Evolutionary conservation across 2,113 vertebrate genomes (phyloP).

Genomic region (Colaptes auratus): DNA sequence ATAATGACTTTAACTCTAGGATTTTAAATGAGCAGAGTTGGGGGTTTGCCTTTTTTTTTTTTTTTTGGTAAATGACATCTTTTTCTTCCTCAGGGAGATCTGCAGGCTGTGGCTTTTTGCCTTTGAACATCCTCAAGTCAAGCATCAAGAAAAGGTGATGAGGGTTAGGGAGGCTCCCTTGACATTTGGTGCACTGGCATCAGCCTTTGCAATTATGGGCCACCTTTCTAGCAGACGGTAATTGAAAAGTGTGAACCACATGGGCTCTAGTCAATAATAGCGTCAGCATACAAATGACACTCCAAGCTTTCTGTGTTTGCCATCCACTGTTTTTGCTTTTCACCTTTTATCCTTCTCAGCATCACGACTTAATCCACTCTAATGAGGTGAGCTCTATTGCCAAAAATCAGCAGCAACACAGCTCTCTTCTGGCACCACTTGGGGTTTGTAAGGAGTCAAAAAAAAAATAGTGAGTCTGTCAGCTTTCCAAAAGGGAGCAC

Average conservation of each 20-base stretch:
- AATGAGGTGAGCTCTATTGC: constrained; percentile 81
- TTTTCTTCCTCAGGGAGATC: constrained; percentile 67
- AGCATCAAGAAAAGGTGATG: constrained; percentile 79
- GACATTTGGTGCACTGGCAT: constrained; percentile 78
- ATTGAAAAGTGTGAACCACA: constrained; percentile 86
- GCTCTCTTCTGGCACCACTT: constrained; percentile 62
- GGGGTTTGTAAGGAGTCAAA: constrained; percentile 53
- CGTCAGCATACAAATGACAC: constrained; percentile 74
- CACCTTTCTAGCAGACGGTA: constrained; percentile 83
- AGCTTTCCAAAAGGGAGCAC: constrained; percentile 74
- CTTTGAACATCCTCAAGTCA: constrained; percentile 87
- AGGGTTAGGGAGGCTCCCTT: constrained; percentile 79
- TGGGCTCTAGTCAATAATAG: constrained; percentile 86
- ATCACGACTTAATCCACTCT: constrained; percentile 85
- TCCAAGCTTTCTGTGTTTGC: constrained; percentile 57
- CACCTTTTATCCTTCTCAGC: constrained; percentile 85
- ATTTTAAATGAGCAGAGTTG: constrained; percentile 12
- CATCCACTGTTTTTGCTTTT: constrained; percentile 68
- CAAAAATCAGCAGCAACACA: constrained; percentile 68
- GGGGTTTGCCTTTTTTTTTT: background rate
- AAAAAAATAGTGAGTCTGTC: constrained; percentile 59
- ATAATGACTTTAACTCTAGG: constrained; percentile 40
- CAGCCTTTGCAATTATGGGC: constrained; percentile 85
- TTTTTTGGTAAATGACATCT: constrained; percentile 50
- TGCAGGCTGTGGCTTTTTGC: constrained; percentile 74